Conservation (phyloP, 2,797 vertebrate species). For the Parambassis ranga region DNA sequence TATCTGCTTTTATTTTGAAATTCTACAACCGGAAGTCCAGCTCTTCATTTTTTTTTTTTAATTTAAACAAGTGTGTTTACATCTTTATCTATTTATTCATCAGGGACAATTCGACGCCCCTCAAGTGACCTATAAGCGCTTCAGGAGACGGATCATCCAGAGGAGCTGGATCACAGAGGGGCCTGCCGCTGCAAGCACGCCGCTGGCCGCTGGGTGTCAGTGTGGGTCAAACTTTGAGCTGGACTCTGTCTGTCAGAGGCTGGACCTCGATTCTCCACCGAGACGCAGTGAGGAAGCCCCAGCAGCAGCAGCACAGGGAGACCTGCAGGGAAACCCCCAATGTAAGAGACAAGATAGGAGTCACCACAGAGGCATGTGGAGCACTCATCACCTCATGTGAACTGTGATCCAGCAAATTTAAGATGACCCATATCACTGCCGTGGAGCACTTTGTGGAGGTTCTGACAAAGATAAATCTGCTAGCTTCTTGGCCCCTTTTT, state of each 20-base stretch:
- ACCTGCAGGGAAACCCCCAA: background rate
- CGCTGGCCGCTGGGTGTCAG: conserved; percentile 73
- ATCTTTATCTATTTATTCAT: background rate
- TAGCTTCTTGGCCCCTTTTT: no score
- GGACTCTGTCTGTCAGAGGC: conserved; percentile 62
- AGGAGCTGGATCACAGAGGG: conserved; percentile 8
- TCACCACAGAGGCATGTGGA: no score
- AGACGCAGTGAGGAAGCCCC: no score
- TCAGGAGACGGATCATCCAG: conserved; percentile 64
- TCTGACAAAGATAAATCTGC: no score
- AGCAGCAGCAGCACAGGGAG: background rate
- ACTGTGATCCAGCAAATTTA: no score
- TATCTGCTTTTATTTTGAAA: background rate
- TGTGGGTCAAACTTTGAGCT: conserved; percentile 44
- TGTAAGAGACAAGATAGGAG: background rate
- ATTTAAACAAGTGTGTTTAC: background rate
- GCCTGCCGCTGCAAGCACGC: conserved; percentile 67
- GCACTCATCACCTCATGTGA: background rate
- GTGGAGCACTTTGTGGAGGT: no score
- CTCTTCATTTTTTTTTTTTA: accelerated
- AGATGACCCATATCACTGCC: no score
- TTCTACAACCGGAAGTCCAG: background rate
- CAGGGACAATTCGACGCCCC: conserved; percentile 27
- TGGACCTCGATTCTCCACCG: conserved; percentile 65
- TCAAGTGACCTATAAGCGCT: conserved; percentile 48